These are phyloP conservation scores for Edolisoma coerulescens DNA, from an alignment of 2,113 vertebrate genomes.

Conservation along the genomic window DNA sequence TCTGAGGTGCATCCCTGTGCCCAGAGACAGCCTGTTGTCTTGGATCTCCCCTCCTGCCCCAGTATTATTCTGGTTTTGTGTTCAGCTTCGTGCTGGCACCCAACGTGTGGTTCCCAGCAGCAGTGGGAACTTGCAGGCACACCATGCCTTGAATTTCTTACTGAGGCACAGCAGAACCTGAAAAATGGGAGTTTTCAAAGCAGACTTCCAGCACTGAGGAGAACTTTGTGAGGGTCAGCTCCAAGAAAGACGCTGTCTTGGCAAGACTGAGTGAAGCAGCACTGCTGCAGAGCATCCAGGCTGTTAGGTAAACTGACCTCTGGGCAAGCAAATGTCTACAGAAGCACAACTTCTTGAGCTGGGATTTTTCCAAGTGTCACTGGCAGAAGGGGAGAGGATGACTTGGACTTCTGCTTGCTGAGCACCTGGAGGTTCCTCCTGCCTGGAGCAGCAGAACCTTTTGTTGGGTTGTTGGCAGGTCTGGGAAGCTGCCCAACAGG, in stretches of 20 bases:
- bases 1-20: background rate
- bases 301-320: background rate
- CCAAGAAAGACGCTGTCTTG: background rate
- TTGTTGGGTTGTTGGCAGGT: accelerated
- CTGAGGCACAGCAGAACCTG: background rate
- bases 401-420: background rate
- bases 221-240: background rate
- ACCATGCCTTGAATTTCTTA: background rate
- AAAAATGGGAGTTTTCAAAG: background rate
- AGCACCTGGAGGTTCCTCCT: background rate
- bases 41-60: background rate
- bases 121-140: background rate
- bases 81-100: background rate
- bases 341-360: background rate
- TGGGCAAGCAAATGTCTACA: background rate
- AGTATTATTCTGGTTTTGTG: background rate
- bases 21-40: background rate
- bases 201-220: background rate
- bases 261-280: background rate
- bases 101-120: background rate
- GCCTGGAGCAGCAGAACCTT: background rate
- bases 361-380: background rate
- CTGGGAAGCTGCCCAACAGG: accelerated
- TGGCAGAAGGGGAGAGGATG: background rate
- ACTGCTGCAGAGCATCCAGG: background rate